Evolutionary conservation across 2,113 vertebrate genomes (phyloP).

Genomic region (Chauna torquata): DNA sequence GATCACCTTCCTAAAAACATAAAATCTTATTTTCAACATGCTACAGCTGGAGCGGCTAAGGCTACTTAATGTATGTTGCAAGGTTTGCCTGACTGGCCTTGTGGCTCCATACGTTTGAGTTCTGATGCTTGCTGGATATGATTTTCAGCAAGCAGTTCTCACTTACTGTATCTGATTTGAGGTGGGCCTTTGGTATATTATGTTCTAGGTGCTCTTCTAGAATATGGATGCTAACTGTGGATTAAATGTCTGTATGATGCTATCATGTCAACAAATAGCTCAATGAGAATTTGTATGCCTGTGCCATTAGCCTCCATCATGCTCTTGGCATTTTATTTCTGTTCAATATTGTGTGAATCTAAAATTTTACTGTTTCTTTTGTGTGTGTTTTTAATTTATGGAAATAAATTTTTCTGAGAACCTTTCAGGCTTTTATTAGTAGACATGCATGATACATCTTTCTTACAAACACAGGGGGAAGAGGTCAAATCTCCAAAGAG

Average conservation of each 20-base stretch:
- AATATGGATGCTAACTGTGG: conserved; percentile 56
- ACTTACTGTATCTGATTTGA: conserved; percentile 19
- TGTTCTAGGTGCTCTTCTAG: conserved; percentile 60
- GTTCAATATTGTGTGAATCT: conserved; percentile 72
- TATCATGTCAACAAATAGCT: conserved; percentile 65
- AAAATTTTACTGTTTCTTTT: conserved; percentile 63
- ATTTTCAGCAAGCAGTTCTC: conserved; percentile 32
- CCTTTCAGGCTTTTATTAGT: neutral
- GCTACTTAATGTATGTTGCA: neutral
- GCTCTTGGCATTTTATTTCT: conserved; percentile 69
- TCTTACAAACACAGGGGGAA: neutral
- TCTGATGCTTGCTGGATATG: neutral
- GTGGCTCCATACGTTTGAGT: neutral
- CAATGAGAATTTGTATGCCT: conserved; percentile 67
- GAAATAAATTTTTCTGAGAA: conserved; percentile 78
- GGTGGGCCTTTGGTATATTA: conserved; percentile 46
- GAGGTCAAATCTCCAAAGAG: neutral
- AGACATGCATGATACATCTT: neutral
- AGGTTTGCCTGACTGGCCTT: neutral
- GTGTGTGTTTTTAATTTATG: conserved; percentile 80
- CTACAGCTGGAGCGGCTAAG: neutral
- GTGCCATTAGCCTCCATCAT: conserved; percentile 65
- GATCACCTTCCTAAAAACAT: neutral
- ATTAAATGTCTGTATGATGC: conserved; percentile 57
- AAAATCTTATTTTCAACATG: neutral